phyloP scores from a whole-genome alignment of 2,797 vertebrate species.

The Chaenodraco wilsoni region DNA sequence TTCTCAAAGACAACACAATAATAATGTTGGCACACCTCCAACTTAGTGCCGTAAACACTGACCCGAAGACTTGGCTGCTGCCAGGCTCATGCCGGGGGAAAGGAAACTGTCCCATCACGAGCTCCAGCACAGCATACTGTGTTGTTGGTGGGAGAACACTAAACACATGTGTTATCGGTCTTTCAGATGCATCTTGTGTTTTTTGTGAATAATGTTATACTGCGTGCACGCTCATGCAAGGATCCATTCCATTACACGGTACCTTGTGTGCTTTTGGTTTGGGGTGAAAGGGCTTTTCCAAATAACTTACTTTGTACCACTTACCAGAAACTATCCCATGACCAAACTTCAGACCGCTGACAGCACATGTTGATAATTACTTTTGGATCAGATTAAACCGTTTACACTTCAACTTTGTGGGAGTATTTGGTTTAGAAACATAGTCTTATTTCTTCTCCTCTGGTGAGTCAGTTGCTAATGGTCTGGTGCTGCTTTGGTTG shows the following conservation, averaged over 20 bases:
- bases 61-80: no score
- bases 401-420: background rate
- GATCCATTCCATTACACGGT: slow-evolving; percentile 88
- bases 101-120: no score
- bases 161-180: background rate
- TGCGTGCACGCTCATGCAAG: slow-evolving; percentile 89
- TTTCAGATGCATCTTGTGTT: slow-evolving; percentile 61
- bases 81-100: no score
- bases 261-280: slow-evolving; percentile 56
- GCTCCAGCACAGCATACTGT: no score
- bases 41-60: no score
- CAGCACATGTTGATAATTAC: no score
- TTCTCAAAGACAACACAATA: no score
- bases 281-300: slow-evolving; percentile 28
- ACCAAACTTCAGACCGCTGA: background rate
- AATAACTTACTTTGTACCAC: background rate
- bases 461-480: background rate
- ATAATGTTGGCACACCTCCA: no score
- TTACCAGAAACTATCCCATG: background rate
- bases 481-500: background rate
- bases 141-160: background rate
- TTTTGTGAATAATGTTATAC: slow-evolving; percentile 91
- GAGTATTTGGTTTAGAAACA: background rate
- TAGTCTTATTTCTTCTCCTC: background rate
- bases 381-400: no score